Percentiles rank a stretch among this genome's conserved stretches.
Evolutionary conservation across 2,888 invertebrate species (phyloP).

Genomic region (Leptopilina drosophilae): DNA sequence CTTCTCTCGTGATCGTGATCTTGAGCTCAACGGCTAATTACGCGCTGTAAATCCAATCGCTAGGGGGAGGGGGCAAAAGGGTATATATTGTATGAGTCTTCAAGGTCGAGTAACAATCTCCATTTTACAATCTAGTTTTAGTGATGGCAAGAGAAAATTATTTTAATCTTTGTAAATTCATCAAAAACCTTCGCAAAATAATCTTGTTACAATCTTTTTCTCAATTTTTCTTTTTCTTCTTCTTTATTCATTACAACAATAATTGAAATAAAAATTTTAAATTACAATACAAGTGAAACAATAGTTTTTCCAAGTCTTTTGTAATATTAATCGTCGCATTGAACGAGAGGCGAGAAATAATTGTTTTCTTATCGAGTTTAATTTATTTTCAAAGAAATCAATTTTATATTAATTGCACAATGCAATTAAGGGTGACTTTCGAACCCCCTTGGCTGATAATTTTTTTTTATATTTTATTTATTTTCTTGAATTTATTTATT

Average conservation of each 20-base stretch:
- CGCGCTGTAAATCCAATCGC: constrained; percentile 49
- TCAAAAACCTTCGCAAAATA: constrained; percentile 16
- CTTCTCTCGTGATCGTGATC: constrained; percentile 55
- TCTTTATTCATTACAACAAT: neutral
- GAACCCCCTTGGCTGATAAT: too few species aligned
- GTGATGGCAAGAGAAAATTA: constrained; percentile 25
- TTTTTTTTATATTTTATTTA: too few species aligned
- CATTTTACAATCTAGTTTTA: constrained; percentile 34
- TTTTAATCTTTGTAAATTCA: constrained; percentile 34
- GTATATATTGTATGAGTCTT: constrained; percentile 26
- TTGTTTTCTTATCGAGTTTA: too few species aligned
- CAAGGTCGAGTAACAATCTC: constrained; percentile 37
- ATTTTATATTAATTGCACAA: too few species aligned
- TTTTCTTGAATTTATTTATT: too few species aligned
- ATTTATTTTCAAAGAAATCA: too few species aligned
- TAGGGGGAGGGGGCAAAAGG: constrained; percentile 21
- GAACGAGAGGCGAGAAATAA: too few species aligned
- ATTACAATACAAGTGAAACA: too few species aligned
- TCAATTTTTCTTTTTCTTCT: neutral
- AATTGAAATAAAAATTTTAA: too few species aligned
- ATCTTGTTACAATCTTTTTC: neutral
- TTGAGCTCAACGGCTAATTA: constrained; percentile 53
- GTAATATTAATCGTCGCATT: too few species aligned
- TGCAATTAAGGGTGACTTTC: too few species aligned
- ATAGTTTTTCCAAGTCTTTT: too few species aligned